Conservation (phyloP, 2,888 invertebrate species). For the Elegia similella region DNA sequence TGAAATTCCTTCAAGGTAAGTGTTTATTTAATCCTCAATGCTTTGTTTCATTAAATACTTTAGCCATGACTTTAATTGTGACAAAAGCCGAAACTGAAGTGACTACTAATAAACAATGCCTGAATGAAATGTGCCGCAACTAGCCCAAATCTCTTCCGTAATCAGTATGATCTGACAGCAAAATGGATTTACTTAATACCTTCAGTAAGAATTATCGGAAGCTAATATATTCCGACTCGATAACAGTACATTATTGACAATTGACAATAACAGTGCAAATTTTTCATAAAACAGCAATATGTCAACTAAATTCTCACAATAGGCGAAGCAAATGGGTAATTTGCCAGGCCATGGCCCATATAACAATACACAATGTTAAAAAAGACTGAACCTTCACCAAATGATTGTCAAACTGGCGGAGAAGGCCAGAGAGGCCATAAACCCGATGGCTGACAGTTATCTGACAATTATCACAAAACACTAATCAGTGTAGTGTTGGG, state of each 20-base stretch:
- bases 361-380: constrained; percentile 1
- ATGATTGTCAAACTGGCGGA: neutral
- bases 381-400: neutral
- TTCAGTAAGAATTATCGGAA: no score
- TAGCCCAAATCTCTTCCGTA: no score
- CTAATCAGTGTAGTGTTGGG: neutral
- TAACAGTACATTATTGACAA: neutral
- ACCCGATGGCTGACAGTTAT: neutral
- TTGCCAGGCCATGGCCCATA: neutral
- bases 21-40: no score
- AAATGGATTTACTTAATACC: no score
- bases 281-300: neutral
- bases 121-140: no score
- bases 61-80: no score
- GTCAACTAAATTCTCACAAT: neutral
- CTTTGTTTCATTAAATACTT: no score
- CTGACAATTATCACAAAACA: neutral
- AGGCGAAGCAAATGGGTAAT: neutral
- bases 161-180: no score
- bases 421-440: neutral
- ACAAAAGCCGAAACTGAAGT: no score
- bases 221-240: no score
- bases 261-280: neutral
- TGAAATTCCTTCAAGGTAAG: no score
- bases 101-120: no score